Evolutionary conservation across 2,113 vertebrate species (phyloP).

Genomic region (Oriolus oriolus): DNA sequence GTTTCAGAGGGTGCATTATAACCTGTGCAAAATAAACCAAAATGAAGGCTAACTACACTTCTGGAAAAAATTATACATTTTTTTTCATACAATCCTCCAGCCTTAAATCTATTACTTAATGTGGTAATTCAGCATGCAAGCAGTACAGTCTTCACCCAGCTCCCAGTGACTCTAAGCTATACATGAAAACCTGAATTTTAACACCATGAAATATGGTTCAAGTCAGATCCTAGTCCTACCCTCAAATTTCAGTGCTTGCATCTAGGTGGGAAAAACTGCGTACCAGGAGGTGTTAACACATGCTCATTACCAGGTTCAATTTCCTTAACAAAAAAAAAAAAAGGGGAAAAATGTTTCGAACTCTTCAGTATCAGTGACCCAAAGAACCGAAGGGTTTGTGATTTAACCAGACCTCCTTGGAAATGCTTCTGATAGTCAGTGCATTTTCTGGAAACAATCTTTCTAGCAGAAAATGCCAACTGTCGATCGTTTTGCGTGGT

Average conservation of each 20-base stretch:
- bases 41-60: background rate
- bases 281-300: background rate
- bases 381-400: background rate
- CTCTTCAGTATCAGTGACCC: background rate
- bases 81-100: background rate
- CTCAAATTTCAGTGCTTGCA: background rate
- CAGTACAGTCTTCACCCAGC: background rate
- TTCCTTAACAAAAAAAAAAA: background rate
- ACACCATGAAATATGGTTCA: background rate
- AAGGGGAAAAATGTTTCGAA: background rate
- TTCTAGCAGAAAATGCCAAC: background rate
- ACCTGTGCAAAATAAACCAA: slow-evolving; percentile 71
- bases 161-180: background rate
- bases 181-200: background rate
- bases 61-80: background rate
- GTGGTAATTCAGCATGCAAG: background rate
- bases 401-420: background rate
- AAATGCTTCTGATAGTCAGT: background rate
- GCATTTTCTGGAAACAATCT: background rate
- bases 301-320: background rate
- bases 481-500: background rate
- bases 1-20: slow-evolving; percentile 88
- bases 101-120: background rate
- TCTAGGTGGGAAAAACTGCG: background rate
- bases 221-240: background rate